Percentiles rank a stretch among this genome's conserved stretches.
Conservation (phyloP, 2,113 vertebrate genomes). For the Myiozetetes cayanensis region DNA sequence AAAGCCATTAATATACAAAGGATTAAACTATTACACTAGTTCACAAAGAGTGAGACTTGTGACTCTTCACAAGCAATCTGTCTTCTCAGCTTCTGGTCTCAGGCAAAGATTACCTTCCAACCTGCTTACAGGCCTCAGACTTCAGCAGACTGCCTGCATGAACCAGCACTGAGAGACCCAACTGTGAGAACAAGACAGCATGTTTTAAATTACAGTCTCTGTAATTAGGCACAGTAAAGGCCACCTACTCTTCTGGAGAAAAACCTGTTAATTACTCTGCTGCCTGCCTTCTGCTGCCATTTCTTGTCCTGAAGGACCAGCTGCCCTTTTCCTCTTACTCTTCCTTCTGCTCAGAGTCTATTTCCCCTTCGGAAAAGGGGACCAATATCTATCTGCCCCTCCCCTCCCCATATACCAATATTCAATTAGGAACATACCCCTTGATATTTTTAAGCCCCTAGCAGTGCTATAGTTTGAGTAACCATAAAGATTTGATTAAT, state of each 20-base stretch:
- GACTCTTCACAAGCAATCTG: background rate
- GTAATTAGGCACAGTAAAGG: background rate
- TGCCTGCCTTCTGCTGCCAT: background rate
- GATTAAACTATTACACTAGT: background rate
- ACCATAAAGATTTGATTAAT: constrained; percentile 47
- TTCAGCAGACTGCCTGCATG: background rate
- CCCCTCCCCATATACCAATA: background rate
- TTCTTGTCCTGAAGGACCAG: constrained; percentile 6
- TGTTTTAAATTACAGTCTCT: background rate
- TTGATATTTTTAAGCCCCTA: background rate
- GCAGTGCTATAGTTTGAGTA: background rate
- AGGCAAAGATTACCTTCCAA: background rate
- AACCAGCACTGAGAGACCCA: background rate
- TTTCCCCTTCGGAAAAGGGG: background rate
- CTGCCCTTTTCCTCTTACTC: background rate
- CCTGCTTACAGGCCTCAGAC: background rate
- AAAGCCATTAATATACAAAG: background rate
- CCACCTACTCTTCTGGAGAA: background rate
- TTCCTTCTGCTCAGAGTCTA: background rate
- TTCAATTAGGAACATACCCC: background rate
- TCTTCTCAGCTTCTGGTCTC: background rate
- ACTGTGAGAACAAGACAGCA: background rate
- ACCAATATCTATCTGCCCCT: background rate
- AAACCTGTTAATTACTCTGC: constrained; percentile 22
- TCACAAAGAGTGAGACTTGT: background rate